Evolutionary conservation across 2,113 vertebrate genomes (phyloP).

Genomic region (Cyanoderma ruficeps): DNA sequence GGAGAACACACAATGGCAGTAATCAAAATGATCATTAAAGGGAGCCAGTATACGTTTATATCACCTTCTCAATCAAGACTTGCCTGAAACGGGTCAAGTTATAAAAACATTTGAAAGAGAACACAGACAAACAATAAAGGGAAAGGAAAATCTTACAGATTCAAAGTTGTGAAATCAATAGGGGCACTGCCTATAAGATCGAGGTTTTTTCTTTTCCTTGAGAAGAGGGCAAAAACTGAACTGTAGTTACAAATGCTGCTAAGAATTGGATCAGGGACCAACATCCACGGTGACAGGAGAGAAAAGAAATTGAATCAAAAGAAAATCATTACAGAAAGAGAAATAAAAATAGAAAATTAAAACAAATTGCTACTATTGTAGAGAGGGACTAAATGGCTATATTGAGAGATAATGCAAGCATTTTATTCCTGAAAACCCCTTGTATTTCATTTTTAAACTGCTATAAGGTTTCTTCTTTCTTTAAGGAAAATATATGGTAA

Average conservation of each 20-base stretch:
- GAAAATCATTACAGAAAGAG: neutral
- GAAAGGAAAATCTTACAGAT: neutral
- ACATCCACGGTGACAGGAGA: neutral
- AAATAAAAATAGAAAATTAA: neutral
- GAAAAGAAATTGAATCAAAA: neutral
- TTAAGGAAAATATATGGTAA: neutral
- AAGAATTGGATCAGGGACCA: neutral
- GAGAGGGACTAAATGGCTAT: neutral
- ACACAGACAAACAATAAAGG: neutral
- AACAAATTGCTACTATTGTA: neutral
- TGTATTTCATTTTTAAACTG: neutral
- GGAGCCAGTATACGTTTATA: slow-evolving; percentile 3
- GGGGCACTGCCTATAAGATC: neutral
- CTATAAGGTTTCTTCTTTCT: neutral
- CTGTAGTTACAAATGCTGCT: neutral
- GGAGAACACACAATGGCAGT: slow-evolving; percentile 44
- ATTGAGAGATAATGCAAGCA: neutral
- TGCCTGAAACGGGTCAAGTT: neutral
- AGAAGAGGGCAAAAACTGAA: neutral
- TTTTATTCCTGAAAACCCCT: neutral
- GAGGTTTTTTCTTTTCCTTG: neutral
- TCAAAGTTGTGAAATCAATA: neutral
- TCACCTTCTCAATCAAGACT: slow-evolving; percentile 52
- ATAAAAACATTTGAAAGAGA: neutral
- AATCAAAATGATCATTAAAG: slow-evolving; percentile 45